phyloP scores from a whole-genome alignment of 2,888 invertebrate species.

The Villa cingulata region DNA sequence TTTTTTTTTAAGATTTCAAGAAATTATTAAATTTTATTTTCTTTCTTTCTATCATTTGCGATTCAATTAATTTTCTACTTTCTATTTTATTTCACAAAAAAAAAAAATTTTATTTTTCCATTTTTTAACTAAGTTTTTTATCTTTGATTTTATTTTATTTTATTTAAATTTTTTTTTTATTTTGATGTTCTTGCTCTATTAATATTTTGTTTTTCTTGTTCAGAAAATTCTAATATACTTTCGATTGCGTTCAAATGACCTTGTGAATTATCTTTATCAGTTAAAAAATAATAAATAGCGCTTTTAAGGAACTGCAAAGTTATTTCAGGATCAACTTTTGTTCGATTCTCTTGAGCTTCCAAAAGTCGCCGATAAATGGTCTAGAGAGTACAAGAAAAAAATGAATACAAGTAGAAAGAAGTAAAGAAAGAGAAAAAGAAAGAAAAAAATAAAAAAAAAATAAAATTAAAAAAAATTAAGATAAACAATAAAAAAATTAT shows the following conservation, averaged over 20 bases:
- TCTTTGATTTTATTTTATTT: not conserved
- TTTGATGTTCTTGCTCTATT: conserved; percentile 48
- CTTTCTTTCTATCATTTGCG: no score
- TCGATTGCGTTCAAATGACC: conserved; percentile 83
- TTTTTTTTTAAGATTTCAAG: no score
- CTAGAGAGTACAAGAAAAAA: conserved; percentile 44
- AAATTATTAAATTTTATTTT: no score
- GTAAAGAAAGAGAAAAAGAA: not conserved
- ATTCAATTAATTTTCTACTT: no score
- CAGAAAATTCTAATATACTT: conserved; percentile 79
- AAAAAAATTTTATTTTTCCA: no score
- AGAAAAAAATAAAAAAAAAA: no score
- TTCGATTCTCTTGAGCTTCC: conserved; percentile 60
- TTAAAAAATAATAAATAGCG: conserved; percentile 82
- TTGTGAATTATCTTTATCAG: conserved; percentile 76
- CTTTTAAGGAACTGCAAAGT: conserved; percentile 86
- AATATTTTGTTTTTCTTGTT: conserved; percentile 65
- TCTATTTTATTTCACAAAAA: no score
- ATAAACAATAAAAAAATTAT: no score
- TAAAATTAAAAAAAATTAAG: no score
- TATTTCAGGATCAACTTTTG: conserved; percentile 75
- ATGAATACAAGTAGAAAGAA: not conserved
- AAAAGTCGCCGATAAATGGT: conserved; percentile 74
- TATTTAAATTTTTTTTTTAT: conserved; percentile 16
- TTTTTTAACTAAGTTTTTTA: no score